Evolutionary conservation across 2,797 vertebrate species (phyloP).

Genomic region (Myotis findleyi): DNA sequence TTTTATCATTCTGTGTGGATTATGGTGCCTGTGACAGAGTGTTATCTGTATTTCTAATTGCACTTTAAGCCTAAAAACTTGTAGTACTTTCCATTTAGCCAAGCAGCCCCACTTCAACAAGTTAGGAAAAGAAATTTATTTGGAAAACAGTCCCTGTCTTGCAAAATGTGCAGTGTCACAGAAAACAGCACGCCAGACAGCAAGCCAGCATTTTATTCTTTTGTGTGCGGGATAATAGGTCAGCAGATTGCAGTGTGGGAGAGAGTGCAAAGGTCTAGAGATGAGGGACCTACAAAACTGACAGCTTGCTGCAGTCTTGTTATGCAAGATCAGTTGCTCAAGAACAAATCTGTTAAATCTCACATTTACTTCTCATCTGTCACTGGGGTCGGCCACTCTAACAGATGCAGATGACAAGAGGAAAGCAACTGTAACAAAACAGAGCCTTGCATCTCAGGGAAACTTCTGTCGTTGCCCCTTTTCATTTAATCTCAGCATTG

Average conservation of each 20-base stretch:
- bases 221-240: not conserved
- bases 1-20: not conserved
- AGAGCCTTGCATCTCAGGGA: conserved; percentile 6
- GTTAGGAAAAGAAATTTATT: not conserved
- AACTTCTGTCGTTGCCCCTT: conserved; percentile 39
- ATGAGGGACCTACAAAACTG: conserved; percentile 34
- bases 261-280: conserved; percentile 50
- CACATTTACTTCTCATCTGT: conserved; percentile 53
- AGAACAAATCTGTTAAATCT: conserved; percentile 57
- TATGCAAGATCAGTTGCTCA: conserved; percentile 65
- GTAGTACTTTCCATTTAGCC: not conserved
- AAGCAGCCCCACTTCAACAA: not conserved
- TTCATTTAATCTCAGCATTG: conserved; percentile 51
- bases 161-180: not conserved
- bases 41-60: not conserved
- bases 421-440: conserved; percentile 72
- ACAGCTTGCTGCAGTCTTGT: conserved; percentile 57
- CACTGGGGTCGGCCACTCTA: conserved; percentile 50
- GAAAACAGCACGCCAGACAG: not conserved
- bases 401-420: conserved; percentile 78
- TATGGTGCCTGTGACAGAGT: not conserved
- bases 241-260: not conserved
- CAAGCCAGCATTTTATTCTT: conserved; percentile 7
- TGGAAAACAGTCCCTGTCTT: not conserved
- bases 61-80: not conserved